Conservation (phyloP, 1,140 invertebrate species). For the Saccostrea cuccullata region DNA sequence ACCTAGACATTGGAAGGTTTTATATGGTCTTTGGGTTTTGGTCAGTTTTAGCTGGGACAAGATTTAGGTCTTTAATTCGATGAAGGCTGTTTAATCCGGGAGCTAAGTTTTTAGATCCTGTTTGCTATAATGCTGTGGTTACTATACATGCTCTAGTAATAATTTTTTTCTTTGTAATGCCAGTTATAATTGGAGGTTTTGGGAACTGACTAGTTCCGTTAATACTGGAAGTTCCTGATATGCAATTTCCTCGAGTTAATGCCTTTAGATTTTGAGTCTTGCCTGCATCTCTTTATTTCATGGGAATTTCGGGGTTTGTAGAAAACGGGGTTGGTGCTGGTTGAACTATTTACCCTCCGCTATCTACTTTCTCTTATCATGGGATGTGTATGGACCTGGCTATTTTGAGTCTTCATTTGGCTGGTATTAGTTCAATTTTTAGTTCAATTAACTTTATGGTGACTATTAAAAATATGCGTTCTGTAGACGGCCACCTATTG, state of each 20-base stretch:
- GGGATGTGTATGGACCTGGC: constrained; percentile 84
- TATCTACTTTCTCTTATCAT: constrained; percentile 80
- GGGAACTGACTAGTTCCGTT: constrained; percentile 88
- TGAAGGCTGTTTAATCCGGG: constrained; percentile 83
- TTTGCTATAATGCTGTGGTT: constrained; percentile 86
- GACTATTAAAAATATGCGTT: constrained; percentile 78
- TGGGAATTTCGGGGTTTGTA: constrained; percentile 81
- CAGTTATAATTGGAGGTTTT: constrained; percentile 88
- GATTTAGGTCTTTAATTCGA: constrained; percentile 84
- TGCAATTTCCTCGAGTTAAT: constrained; percentile 88
- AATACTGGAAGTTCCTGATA: constrained; percentile 86
- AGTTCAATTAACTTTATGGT: constrained; percentile 84
- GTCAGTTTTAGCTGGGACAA: constrained; percentile 83
- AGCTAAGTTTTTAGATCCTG: constrained; percentile 83
- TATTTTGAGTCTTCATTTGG: constrained; percentile 85
- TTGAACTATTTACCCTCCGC: constrained; percentile 85
- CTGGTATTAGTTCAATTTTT: constrained; percentile 85
- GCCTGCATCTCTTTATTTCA: constrained; percentile 82
- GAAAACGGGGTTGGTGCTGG: constrained; percentile 83
- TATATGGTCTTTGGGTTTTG: constrained; percentile 87
- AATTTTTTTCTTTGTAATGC: constrained; percentile 90
- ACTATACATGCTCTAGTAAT: constrained; percentile 87
- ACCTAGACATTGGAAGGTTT: constrained; percentile 88
- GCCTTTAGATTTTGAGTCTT: constrained; percentile 89
- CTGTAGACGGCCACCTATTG: constrained; percentile 78